These are phyloP conservation scores for Poeciliopsis retropinna DNA, from an alignment of 2,113 vertebrate genomes.

Conservation along the genomic window DNA sequence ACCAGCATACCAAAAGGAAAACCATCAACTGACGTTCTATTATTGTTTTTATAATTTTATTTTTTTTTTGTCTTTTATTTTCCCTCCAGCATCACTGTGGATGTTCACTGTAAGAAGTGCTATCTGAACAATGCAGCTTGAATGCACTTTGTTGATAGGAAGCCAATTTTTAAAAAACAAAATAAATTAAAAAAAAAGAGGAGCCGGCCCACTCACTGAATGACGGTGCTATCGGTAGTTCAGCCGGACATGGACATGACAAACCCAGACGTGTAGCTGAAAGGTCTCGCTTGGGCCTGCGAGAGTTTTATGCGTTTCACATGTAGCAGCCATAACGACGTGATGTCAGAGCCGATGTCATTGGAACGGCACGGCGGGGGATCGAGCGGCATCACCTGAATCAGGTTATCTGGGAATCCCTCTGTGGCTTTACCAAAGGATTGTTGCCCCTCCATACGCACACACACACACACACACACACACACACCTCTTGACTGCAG, in stretches of 20 bases:
- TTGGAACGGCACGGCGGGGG: constrained; percentile 33
- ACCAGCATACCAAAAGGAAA: constrained; percentile 65
- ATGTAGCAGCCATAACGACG: constrained; percentile 74
- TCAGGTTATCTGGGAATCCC: constrained; percentile 54
- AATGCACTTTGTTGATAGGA: constrained; percentile 70
- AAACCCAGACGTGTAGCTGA: constrained; percentile 64
- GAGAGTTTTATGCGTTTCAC: constrained; percentile 48
- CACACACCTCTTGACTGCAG: background rate
- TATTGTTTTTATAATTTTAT: background rate
- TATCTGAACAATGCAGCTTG: constrained; percentile 66
- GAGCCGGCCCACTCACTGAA: constrained; percentile 55
- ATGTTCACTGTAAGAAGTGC: constrained; percentile 58
- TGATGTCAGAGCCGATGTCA: constrained; percentile 76
- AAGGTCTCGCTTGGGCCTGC: constrained; percentile 21
- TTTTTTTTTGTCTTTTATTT: constrained; percentile 53
- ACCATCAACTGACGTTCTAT: constrained; percentile 13
- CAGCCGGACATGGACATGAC: constrained; percentile 35
- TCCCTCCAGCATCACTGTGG: constrained; percentile 56
- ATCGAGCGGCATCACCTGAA: constrained; percentile 51
- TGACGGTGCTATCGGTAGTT: constrained; percentile 76
- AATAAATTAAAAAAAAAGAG: background rate
- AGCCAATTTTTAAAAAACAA: constrained; percentile 5
- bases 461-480: background rate
- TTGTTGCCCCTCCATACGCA: background rate
- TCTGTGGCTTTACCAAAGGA: constrained; percentile 71